Base-by-base conservation (phyloP, 2,797 vertebrate genomes). In the Parambassis ranga region DNA sequence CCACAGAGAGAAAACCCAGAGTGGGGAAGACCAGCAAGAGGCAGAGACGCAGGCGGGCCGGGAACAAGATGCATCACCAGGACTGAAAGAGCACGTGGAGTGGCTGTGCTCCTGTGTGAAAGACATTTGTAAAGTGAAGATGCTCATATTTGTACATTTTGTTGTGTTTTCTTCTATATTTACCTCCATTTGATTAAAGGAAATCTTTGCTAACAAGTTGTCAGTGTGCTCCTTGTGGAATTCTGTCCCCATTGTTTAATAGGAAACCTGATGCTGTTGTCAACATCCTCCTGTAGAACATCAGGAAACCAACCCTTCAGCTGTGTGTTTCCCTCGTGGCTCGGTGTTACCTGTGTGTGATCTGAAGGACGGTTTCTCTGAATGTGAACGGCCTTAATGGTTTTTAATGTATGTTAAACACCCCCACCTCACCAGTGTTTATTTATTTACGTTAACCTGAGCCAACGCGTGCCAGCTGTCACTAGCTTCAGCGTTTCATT, bases 41-140 rank as follows among this genome's bases (percentile, higher is more conserved):
- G 15, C 94, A 95, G 82, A 90, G 97, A 20, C 94, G 96, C 11
- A 84, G 87, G 19, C 84, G 92, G 67, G 97, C 95, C 0, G 90
- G 90, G 52, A 85, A 73, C 0, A 88, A 86, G 27, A 49, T 23
- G 10, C 77, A 79, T 32, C 50, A 77, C 22, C 79, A 85, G 43
- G 92, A 95, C 27, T 94, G 87, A 90, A 14, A 14, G 15, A 4
- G 15, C 5, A 39, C 26, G 3, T 10, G 3, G 7, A 13, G 10
- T 15, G 15, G 26, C 44, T 30, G 7, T 23, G 38, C 57, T 53
- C 46, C 28, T 22, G 15, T 2, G 6, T 76, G 23, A 44, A 27
- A 58, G 23, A 61, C 3, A 14, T 8, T 2, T 71, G 4, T 38
- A 11, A n/a, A 65, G 16, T 7, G 2, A 49, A 44, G 14, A 36